phyloP scores from a whole-genome alignment of 2,113 vertebrate genomes.

The Esox niger region DNA sequence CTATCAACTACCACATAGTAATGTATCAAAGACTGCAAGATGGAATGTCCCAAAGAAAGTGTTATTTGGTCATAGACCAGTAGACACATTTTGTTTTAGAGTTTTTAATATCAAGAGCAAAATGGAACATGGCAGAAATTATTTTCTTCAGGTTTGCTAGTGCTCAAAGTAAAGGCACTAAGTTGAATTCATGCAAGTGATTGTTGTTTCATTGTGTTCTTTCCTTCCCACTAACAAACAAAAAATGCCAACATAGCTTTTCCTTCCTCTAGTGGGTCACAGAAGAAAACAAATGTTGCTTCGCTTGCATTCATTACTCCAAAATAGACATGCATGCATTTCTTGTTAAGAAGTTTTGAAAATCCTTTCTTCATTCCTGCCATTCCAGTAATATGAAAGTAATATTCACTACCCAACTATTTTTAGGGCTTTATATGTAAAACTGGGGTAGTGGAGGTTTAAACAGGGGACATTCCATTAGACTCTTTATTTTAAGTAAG shows the following conservation, averaged over 20 bases:
- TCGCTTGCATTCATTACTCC: slow-evolving; percentile 52
- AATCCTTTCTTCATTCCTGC: not conserved
- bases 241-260: slow-evolving; percentile 35
- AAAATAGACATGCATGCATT: slow-evolving; percentile 34
- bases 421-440: not conserved
- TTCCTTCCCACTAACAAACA: slow-evolving; percentile 24
- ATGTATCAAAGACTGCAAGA: not conserved
- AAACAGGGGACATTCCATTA: no score
- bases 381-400: not conserved
- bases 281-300: slow-evolving; percentile 47
- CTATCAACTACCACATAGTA: no score
- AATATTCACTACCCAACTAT: not conserved
- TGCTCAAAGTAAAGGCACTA: slow-evolving; percentile 25
- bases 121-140: not conserved
- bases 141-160: not conserved
- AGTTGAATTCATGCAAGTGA: slow-evolving; percentile 6
- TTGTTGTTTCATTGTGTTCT: slow-evolving; percentile 30
- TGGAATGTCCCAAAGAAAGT: not conserved
- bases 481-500: no score
- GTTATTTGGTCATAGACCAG: not conserved
- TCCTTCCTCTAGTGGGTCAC: slow-evolving; percentile 16
- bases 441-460: not conserved
- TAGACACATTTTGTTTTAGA: not conserved
- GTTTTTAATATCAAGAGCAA: not conserved
- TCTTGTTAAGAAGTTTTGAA: slow-evolving; percentile 5